phyloP scores from a whole-genome alignment of 2,797 vertebrate species.

The Artibeus jamaicensis region DNA sequence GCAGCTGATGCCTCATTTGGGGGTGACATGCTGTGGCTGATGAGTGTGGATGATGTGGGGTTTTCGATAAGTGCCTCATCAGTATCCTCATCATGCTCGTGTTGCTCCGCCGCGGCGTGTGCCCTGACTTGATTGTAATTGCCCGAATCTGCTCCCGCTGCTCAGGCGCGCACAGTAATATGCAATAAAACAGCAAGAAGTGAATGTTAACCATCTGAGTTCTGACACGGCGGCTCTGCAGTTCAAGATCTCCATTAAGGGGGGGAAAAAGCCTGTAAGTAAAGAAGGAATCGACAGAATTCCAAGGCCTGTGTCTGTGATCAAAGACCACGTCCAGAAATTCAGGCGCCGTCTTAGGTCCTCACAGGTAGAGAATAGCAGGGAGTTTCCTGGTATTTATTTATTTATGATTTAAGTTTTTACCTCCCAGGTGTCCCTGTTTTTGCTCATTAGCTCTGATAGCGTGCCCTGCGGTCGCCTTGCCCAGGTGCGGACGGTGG shows the following conservation, averaged over 20 bases:
- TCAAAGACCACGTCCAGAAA: slow-evolving; percentile 48
- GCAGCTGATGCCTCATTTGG: slow-evolving; percentile 90
- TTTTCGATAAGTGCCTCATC: slow-evolving; percentile 99
- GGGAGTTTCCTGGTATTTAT: slow-evolving; percentile 39
- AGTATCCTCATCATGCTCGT: slow-evolving; percentile 99
- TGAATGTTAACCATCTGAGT: slow-evolving; percentile 98
- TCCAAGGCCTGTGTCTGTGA: slow-evolving; percentile 53
- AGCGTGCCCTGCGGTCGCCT: not conserved
- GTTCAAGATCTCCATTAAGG: slow-evolving; percentile 87
- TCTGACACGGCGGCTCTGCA: slow-evolving; percentile 86
- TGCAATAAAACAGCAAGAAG: slow-evolving; percentile 98
- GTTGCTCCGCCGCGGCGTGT: slow-evolving; percentile 97
- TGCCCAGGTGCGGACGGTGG: slow-evolving; percentile 3
- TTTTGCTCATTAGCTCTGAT: slow-evolving; percentile 32
- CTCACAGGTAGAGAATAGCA: slow-evolving; percentile 45
- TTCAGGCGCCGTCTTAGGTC: not conserved
- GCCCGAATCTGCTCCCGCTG: slow-evolving; percentile 99
- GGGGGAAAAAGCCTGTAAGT: not conserved
- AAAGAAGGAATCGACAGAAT: slow-evolving; percentile 63
- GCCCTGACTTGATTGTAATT: slow-evolving; percentile 99
- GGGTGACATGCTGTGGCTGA: slow-evolving; percentile 92
- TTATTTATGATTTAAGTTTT: slow-evolving; percentile 12
- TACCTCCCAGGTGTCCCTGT: slow-evolving; percentile 40
- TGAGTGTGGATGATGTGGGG: slow-evolving; percentile 92
- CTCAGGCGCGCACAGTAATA: slow-evolving; percentile 93